phyloP scores from a whole-genome alignment of 2,113 vertebrate genomes.

The Orthonyx spaldingii region DNA sequence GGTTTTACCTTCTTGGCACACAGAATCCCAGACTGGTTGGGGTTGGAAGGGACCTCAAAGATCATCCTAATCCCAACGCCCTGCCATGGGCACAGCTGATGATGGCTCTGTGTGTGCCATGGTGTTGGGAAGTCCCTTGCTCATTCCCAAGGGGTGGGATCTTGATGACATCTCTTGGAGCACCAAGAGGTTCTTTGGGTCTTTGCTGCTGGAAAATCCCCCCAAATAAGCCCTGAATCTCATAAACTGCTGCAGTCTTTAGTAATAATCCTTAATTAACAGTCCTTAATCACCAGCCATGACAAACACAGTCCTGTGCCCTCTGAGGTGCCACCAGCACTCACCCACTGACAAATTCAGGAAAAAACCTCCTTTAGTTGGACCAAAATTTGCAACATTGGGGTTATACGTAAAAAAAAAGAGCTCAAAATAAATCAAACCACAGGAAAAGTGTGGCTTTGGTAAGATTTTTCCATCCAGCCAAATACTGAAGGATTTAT shows the following conservation, averaged over 20 bases:
- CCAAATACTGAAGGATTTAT: not conserved
- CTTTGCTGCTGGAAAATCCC: not conserved
- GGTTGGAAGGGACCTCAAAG: not conserved
- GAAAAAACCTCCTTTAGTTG: accelerated
- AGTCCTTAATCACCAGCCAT: not conserved
- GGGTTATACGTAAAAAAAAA: accelerated
- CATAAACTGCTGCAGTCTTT: not conserved
- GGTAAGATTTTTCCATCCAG: not conserved
- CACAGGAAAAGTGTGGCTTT: not conserved
- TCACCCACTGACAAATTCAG: not conserved
- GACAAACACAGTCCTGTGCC: not conserved
- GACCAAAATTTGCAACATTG: not conserved
- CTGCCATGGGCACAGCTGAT: not conserved
- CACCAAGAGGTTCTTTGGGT: not conserved
- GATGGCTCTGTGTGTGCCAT: not conserved
- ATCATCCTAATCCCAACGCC: not conserved
- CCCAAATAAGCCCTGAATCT: not conserved
- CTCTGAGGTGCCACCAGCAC: not conserved
- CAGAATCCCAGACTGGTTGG: not conserved
- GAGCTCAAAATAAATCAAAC: not conserved
- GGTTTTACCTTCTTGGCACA: not conserved
- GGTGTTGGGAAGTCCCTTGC: not conserved
- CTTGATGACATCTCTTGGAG: not conserved
- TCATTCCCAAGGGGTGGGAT: not conserved
- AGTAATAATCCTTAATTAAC: not conserved